phyloP scores from a whole-genome alignment of 37 sponge, comb jelly and placozoan species.

The Aplysina aerophoba region DNA sequence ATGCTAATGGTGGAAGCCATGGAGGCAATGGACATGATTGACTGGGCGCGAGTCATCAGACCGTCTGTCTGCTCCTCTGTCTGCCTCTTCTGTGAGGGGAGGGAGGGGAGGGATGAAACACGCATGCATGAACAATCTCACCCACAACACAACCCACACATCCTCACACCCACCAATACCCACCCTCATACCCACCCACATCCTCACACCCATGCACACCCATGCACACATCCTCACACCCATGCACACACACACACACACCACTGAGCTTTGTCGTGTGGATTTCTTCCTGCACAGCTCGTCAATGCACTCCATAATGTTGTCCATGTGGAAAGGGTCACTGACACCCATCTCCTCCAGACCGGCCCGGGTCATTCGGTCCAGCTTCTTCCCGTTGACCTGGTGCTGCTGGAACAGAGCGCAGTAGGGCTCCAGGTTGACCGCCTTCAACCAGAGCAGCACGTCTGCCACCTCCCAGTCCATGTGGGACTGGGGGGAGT shows the following conservation, averaged over 20 bases:
- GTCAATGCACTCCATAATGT: slow-evolving; percentile 79
- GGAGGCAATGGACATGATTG: slow-evolving; percentile 12
- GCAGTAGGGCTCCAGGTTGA: slow-evolving; percentile 61
- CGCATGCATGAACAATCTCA: neutral
- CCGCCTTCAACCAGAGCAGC: slow-evolving; percentile 72
- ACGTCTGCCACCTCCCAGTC: slow-evolving; percentile 71
- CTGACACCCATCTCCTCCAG: slow-evolving; percentile 60
- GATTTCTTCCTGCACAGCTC: slow-evolving; percentile 62
- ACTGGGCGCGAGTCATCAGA: slow-evolving; percentile 7
- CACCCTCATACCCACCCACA: slow-evolving; percentile 4
- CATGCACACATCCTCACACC: slow-evolving; percentile 13
- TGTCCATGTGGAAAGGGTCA: slow-evolving; percentile 63
- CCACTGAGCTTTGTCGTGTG: neutral
- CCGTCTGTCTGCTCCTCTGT: neutral
- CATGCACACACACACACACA: slow-evolving; percentile 16
- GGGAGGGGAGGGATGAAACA: neutral
- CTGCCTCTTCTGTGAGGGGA: neutral
- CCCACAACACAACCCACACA: slow-evolving; percentile 6
- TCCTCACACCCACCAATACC: neutral
- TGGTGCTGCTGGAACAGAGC: slow-evolving; percentile 30
- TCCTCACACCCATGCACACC: neutral
- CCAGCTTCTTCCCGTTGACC: slow-evolving; percentile 39
- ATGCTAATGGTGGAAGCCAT: neutral
- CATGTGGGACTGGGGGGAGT: slow-evolving; percentile 52
- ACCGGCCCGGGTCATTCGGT: neutral